Percentiles rank a stretch among this genome's conserved stretches.
These are phyloP conservation scores for Dunckerocampus dactyliophorus DNA, from an alignment of 2,113 vertebrate species.

Conservation along the genomic window DNA sequence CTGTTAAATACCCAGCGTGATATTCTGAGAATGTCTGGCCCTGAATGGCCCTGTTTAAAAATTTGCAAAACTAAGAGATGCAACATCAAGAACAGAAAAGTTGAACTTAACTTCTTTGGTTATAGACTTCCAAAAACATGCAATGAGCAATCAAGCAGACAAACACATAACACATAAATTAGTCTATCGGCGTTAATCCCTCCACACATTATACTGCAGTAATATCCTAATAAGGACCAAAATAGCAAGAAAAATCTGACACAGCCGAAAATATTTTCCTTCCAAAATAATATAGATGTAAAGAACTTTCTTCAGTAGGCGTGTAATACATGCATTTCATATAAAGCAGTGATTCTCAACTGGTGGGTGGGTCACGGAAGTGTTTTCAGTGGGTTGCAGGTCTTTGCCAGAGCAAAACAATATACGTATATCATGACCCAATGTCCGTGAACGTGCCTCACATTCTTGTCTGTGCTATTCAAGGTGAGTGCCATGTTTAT, in stretches of 20 bases:
- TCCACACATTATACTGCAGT: constrained; percentile 12
- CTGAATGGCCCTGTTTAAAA: constrained; percentile 17
- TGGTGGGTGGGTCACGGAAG: no score
- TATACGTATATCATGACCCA: no score
- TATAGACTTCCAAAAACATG: constrained; percentile 10
- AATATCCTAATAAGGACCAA: constrained; percentile 19
- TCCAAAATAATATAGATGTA: constrained; percentile 8
- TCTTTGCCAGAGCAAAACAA: no score
- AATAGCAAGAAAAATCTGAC: neutral
- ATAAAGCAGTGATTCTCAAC: no score
- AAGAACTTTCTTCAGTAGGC: neutral
- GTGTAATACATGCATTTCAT: neutral
- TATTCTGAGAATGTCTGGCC: neutral
- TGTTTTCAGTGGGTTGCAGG: no score
- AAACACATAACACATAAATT: neutral
- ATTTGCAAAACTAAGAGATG: constrained; percentile 10
- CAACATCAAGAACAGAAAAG: neutral
- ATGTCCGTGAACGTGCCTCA: no score
- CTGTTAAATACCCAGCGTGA: constrained; percentile 11
- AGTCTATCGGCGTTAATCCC: neutral
- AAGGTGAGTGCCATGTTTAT: no score
- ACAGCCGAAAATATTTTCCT: neutral
- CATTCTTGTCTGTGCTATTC: no score
- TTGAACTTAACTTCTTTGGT: constrained; percentile 40
- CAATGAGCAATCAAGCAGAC: constrained; percentile 1